Percentiles rank a stretch among this genome's conserved stretches.
Evolutionary conservation across 2,113 vertebrate genomes (phyloP).

Genomic region (Aythya baeri): DNA sequence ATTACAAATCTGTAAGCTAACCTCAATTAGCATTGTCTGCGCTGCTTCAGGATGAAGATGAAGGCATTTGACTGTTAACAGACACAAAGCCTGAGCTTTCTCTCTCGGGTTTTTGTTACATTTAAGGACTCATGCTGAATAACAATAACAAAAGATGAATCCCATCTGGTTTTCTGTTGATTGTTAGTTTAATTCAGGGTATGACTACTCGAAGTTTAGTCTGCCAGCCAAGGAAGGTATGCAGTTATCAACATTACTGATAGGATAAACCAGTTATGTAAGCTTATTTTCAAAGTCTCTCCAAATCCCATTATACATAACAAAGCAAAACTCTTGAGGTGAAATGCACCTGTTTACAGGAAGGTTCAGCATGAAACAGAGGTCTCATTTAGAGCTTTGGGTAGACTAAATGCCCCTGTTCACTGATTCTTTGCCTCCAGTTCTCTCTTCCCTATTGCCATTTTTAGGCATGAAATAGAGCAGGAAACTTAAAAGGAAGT

Average conservation of each 20-base stretch:
- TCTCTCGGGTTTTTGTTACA: background rate
- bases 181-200: background rate
- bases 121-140: background rate
- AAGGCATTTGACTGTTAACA: background rate
- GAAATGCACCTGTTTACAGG: constrained; percentile 14
- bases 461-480: background rate
- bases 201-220: background rate
- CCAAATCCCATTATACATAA: background rate
- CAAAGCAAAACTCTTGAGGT: background rate
- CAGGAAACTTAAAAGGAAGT: background rate
- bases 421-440: background rate
- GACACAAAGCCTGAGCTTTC: background rate
- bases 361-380: background rate
- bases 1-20: background rate
- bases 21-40: background rate
- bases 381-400: background rate
- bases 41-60: background rate
- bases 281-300: constrained; percentile 12
- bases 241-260: constrained; percentile 18
- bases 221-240: background rate
- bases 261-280: constrained; percentile 22
- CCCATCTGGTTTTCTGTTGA: constrained; percentile 8
- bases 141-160: constrained; percentile 28
- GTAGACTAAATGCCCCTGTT: background rate
- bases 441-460: background rate